phyloP scores from a whole-genome alignment of 1,140 invertebrate genomes.

The Mycetomoellerius zeteki region DNA sequence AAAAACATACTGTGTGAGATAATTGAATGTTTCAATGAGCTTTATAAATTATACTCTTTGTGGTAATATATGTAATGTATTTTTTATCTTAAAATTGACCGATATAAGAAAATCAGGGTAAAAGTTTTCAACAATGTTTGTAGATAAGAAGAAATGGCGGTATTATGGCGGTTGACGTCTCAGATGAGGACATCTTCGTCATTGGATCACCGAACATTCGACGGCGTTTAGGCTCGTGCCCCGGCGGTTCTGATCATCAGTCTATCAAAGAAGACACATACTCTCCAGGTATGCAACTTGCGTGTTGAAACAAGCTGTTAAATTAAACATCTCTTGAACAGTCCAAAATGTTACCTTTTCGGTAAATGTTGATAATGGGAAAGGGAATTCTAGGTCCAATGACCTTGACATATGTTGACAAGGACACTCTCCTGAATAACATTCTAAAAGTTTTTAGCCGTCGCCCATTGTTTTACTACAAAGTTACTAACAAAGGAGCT shows the following conservation, averaged over 20 bases:
- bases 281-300: slow-evolving; percentile 89
- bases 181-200: slow-evolving; percentile 89
- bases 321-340: neutral
- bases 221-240: slow-evolving; percentile 90
- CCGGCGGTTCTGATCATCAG: slow-evolving; percentile 86
- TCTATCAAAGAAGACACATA: slow-evolving; percentile 89
- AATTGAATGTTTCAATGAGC: neutral
- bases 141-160: slow-evolving; percentile 86
- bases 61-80: too few species aligned
- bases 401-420: too few species aligned
- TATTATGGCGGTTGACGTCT: slow-evolving; percentile 81
- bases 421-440: too few species aligned
- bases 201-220: slow-evolving; percentile 91
- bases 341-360: neutral
- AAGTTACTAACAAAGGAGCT: too few species aligned
- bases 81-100: neutral
- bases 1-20: neutral
- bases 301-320: neutral
- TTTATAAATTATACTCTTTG: neutral
- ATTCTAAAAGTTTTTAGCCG: too few species aligned
- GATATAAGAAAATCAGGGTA: neutral
- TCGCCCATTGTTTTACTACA: too few species aligned
- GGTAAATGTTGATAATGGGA: too few species aligned
- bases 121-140: slow-evolving; percentile 24
- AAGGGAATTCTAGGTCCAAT: too few species aligned